phyloP scores from a whole-genome alignment of 2,888 invertebrate species.

The Tenthredo livida region DNA sequence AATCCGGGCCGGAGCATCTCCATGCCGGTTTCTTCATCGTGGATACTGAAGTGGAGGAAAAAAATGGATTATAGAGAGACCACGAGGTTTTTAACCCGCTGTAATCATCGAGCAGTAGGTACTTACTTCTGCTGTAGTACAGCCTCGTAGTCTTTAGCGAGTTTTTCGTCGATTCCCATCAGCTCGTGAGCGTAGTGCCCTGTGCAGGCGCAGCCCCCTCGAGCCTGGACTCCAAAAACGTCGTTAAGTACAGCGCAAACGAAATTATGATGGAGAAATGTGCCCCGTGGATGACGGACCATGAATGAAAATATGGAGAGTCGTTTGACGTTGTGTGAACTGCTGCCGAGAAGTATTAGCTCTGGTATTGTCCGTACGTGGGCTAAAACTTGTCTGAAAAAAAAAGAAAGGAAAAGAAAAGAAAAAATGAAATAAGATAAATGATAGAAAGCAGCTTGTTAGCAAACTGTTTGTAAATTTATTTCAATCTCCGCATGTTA shows the following conservation, averaged over 20 bases:
- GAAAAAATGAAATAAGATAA: too few species aligned
- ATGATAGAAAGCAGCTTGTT: background rate
- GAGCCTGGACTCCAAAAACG: conserved; percentile 93
- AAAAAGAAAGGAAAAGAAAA: conserved; percentile 49
- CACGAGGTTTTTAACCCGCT: background rate
- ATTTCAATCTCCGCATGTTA: background rate
- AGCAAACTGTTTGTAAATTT: background rate
- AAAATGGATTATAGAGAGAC: background rate
- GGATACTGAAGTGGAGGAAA: conserved; percentile 62
- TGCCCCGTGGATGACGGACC: conserved; percentile 89
- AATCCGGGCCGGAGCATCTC: conserved; percentile 93
- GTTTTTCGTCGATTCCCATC: conserved; percentile 89
- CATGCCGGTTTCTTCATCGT: conserved; percentile 76
- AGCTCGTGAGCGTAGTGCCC: conserved; percentile 92
- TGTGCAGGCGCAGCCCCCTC: conserved; percentile 90
- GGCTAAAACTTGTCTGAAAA: conserved; percentile 86
- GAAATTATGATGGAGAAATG: conserved; percentile 93
- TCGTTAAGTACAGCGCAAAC: conserved; percentile 93
- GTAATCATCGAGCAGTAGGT: background rate
- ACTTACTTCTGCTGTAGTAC: conserved; percentile 82
- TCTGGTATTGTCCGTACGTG: conserved; percentile 90
- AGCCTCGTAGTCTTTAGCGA: conserved; percentile 88
- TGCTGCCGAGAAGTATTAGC: conserved; percentile 88
- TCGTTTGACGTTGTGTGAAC: conserved; percentile 83
- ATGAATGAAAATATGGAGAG: conserved; percentile 93